Percentiles rank a stretch among this genome's conserved stretches.
phyloP scores from a whole-genome alignment of 2,113 vertebrate genomes.

The Aythya baeri region DNA sequence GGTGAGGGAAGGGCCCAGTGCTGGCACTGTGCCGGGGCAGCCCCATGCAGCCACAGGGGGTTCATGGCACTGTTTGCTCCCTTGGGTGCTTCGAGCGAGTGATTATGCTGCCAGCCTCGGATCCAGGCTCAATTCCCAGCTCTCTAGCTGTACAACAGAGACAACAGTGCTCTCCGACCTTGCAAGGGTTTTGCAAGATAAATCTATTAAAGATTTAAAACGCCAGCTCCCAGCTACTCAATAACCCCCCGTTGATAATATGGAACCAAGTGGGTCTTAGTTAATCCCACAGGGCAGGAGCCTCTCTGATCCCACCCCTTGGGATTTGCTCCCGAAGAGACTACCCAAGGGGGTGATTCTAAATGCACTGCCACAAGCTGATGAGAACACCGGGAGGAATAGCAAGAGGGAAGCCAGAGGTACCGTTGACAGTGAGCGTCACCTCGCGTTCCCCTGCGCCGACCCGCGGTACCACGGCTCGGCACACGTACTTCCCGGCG shows the following conservation, averaged over 20 bases:
- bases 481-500: conserved; percentile 95
- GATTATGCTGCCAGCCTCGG: background rate
- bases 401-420: background rate
- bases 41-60: background rate
- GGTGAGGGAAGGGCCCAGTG: background rate
- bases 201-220: conserved; percentile 57
- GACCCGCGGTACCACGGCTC: conserved; percentile 94
- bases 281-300: background rate
- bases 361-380: background rate
- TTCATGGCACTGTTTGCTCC: background rate
- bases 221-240: conserved; percentile 5
- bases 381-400: fast-evolving
- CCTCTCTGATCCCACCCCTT: background rate
- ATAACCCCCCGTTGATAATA: background rate
- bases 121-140: conserved; percentile 24
- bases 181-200: conserved; percentile 9
- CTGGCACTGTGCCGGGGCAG: background rate
- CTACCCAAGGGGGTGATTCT: background rate
- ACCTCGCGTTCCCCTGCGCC: conserved; percentile 94
- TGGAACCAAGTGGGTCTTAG: fast-evolving
- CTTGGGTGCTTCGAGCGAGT: background rate
- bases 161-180: background rate
- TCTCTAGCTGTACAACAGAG: background rate
- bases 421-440: conserved; percentile 96
- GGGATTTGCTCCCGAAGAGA: background rate